Conservation (phyloP, 2,888 invertebrate genomes). For the Steinernema hermaphroditum region DNA sequence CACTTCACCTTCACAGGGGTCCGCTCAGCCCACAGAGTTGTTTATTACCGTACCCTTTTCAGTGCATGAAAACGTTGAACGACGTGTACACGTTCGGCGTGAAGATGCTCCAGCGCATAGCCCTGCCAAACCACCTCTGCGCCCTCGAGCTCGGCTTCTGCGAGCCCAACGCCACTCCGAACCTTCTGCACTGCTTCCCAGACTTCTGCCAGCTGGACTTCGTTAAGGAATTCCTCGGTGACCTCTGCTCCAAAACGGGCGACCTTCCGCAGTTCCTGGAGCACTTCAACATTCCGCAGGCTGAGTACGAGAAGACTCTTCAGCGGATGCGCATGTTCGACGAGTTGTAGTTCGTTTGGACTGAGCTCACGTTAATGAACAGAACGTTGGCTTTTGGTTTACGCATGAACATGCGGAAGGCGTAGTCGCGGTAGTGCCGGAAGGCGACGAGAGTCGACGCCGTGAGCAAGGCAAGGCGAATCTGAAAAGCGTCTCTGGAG, state of each 20-base stretch:
- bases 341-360: slow-evolving; percentile 19
- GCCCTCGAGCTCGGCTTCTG: slow-evolving; percentile 26
- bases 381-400: not conserved
- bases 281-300: not conserved
- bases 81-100: slow-evolving; percentile 4
- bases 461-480: slow-evolving; percentile 13
- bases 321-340: slow-evolving; percentile 27
- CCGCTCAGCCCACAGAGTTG: not conserved
- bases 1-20: not conserved
- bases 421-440: slow-evolving; percentile 20
- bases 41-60: too few species aligned
- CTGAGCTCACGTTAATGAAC: not conserved
- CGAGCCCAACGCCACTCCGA: slow-evolving; percentile 19
- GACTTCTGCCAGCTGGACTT: not conserved
- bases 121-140: slow-evolving; percentile 27
- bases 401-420: slow-evolving; percentile 1
- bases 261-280: not conserved
- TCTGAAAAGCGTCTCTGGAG: not conserved
- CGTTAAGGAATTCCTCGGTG: not conserved
- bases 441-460: slow-evolving; percentile 6
- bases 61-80: slow-evolving; percentile 24
- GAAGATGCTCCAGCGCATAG: not conserved
- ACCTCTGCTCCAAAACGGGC: not conserved
- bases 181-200: slow-evolving; percentile 6
- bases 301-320: slow-evolving; percentile 27